Conservation (phyloP, 2,113 vertebrate genomes). For the Callionymus lyra region DNA sequence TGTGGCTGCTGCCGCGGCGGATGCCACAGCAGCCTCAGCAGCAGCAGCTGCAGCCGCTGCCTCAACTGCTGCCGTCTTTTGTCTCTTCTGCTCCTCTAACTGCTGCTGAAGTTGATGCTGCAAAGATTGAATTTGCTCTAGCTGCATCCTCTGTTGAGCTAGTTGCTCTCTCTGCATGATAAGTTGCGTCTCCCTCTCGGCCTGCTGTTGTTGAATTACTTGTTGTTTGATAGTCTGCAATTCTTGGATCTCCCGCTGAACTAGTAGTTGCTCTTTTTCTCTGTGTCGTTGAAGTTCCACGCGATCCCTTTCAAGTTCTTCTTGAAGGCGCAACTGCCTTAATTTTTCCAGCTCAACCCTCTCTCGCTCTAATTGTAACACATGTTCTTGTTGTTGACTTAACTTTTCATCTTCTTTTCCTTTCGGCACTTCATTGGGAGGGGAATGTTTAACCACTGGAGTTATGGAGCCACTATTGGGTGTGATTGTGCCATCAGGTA, state of each 20-base stretch:
- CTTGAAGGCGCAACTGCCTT: slow-evolving; percentile 85
- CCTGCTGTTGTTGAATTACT: slow-evolving; percentile 92
- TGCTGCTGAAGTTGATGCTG: slow-evolving; percentile 97
- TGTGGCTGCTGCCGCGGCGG: slow-evolving; percentile 75
- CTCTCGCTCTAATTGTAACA: slow-evolving; percentile 88
- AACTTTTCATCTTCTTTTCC: slow-evolving; percentile 82
- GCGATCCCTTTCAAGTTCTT: slow-evolving; percentile 90
- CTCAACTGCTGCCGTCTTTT: slow-evolving; percentile 81
- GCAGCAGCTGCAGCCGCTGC: slow-evolving; percentile 72
- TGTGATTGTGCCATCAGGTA: slow-evolving; percentile 42
- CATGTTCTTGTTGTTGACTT: slow-evolving; percentile 88
- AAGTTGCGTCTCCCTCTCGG: slow-evolving; percentile 88
- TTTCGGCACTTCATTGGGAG: slow-evolving; percentile 67
- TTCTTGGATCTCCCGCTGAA: slow-evolving; percentile 94
- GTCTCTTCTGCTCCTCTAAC: slow-evolving; percentile 91
- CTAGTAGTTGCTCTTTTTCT: slow-evolving; percentile 91
- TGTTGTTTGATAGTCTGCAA: slow-evolving; percentile 96
- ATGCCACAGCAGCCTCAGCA: slow-evolving; percentile 65
- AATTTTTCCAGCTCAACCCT: slow-evolving; percentile 91
- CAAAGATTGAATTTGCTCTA: slow-evolving; percentile 94
- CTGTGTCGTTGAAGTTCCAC: slow-evolving; percentile 88
- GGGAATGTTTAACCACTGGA: slow-evolving; percentile 34
- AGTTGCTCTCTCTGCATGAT: slow-evolving; percentile 93
- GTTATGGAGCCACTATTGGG: slow-evolving; percentile 23
- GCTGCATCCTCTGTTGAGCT: slow-evolving; percentile 90